A percentile compares a stretch with the other conserved stretches of the same genome.
Evolutionary conservation across 2,113 vertebrate genomes (phyloP).

Genomic region (Naja naja): DNA sequence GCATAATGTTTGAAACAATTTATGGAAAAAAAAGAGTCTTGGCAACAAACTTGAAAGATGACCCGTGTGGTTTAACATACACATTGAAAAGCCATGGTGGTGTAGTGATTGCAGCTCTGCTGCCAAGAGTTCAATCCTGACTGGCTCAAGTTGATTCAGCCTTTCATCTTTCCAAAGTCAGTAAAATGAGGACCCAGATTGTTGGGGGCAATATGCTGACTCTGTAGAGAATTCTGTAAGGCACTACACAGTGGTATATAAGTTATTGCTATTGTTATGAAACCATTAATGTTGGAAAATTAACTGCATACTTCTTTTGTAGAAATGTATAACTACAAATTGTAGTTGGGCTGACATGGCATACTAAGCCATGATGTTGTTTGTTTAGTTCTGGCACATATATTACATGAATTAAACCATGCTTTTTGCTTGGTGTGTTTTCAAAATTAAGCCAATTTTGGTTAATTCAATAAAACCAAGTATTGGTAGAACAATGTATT

Average conservation of each 20-base stretch:
- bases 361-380: neutral
- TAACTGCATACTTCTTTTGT: neutral
- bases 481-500: neutral
- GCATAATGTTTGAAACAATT: neutral
- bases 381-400: neutral
- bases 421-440: neutral
- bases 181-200: neutral
- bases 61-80: neutral
- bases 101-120: neutral
- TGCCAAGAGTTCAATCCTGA: neutral
- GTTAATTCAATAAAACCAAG: neutral
- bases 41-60: neutral
- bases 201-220: neutral
- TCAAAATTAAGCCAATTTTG: neutral
- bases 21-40: neutral
- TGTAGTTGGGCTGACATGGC: neutral
- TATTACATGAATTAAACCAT: neutral
- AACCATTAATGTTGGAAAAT: neutral
- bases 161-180: neutral
- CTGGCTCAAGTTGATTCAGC: neutral
- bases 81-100: neutral
- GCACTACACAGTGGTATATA: neutral
- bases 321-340: neutral
- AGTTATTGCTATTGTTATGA: neutral
- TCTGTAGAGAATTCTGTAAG: neutral